A percentile compares a stretch with the other conserved stretches of the same genome.
phyloP scores from a whole-genome alignment of 1,140 invertebrate species.

The Carposina sasakii region DNA sequence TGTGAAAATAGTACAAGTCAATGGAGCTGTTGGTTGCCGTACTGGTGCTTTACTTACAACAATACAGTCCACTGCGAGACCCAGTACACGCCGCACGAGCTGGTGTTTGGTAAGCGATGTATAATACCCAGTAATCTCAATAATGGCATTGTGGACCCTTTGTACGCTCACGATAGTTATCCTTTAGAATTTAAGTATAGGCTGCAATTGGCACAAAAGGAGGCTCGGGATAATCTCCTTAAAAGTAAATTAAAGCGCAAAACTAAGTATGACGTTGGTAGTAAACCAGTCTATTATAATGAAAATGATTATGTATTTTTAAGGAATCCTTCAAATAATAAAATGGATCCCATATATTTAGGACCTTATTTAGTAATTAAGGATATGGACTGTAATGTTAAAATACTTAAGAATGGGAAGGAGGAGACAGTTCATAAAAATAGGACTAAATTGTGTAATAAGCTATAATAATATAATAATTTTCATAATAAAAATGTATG shows the following conservation, averaged over 20 bases:
- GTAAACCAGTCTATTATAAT: not conserved
- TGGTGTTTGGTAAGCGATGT: conserved; percentile 16
- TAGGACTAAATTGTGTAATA: not conserved
- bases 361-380: not conserved
- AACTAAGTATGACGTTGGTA: not conserved
- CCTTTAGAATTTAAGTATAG: conserved; percentile 7
- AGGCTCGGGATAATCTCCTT: not conserved
- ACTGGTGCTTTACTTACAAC: conserved; percentile 19
- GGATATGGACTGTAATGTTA: not conserved
- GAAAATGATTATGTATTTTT: not conserved
- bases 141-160: not conserved
- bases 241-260: not conserved
- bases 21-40: conserved; percentile 21
- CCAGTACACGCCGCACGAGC: conserved; percentile 19
- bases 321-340: not conserved
- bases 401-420: not conserved
- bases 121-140: conserved; percentile 5
- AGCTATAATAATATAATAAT: no score
- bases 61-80: conserved; percentile 17
- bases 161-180: not conserved
- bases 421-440: not conserved
- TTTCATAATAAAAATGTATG: no score
- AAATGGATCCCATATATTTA: not conserved
- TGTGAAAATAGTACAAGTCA: conserved; percentile 4
- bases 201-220: not conserved